Percentiles rank a stretch among this genome's conserved stretches.
Conservation (phyloP, 2,888 invertebrate genomes). For the Mactromeris polynyma region DNA sequence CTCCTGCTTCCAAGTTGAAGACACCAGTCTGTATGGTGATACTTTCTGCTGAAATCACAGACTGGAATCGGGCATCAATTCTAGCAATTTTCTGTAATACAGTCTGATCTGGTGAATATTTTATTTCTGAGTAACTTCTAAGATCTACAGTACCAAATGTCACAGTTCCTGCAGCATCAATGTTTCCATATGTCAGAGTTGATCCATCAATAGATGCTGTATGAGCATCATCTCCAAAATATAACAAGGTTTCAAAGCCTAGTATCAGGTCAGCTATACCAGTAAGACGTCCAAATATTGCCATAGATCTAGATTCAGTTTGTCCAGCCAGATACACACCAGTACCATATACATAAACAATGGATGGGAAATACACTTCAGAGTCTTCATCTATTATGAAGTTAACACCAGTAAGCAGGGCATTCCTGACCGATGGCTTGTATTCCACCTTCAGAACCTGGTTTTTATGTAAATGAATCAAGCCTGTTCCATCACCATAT, state of each 20-base stretch:
- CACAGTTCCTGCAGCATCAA: conserved; percentile 67
- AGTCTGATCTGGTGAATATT: conserved; percentile 71
- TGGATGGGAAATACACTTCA: conserved; percentile 75
- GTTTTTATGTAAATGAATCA: conserved; percentile 74
- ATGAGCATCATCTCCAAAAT: conserved; percentile 72
- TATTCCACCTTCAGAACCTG: conserved; percentile 76
- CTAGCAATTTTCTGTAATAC: conserved; percentile 67
- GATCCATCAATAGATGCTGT: conserved; percentile 70
- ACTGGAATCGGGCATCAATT: conserved; percentile 75
- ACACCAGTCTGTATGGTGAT: conserved; percentile 70
- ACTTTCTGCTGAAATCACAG: conserved; percentile 78
- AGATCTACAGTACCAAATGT: conserved; percentile 77
- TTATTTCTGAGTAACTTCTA: conserved; percentile 73
- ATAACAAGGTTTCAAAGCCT: conserved; percentile 72
- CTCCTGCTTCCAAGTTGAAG: conserved; percentile 78
- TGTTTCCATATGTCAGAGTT: conserved; percentile 63
- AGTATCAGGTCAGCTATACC: conserved; percentile 75
- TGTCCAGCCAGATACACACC: conserved; percentile 68
- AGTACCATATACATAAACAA: conserved; percentile 75
- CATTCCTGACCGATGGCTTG: conserved; percentile 72
- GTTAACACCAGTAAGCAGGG: conserved; percentile 78
- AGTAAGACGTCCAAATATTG: conserved; percentile 74
- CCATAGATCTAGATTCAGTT: conserved; percentile 71
- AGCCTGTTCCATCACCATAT: conserved; percentile 77
- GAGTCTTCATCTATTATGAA: conserved; percentile 73